Evolutionary conservation across 2,888 invertebrate genomes (phyloP).

Genomic region (Parthenolecanium corni): DNA sequence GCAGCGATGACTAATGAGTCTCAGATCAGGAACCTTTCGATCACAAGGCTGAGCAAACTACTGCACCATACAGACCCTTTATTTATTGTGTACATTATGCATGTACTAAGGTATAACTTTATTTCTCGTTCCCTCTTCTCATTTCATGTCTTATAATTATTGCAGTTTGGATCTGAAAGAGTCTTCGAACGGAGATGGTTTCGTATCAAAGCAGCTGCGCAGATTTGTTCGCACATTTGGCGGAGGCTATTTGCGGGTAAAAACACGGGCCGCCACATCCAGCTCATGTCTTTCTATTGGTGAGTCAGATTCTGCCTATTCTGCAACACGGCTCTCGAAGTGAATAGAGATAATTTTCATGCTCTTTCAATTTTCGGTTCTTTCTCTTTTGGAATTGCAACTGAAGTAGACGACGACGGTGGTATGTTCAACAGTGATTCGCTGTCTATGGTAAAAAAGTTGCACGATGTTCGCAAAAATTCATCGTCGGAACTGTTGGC

Average conservation of each 20-base stretch:
- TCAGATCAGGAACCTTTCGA: neutral
- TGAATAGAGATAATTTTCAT: too few relatives aligned
- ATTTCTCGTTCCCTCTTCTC: too few relatives aligned
- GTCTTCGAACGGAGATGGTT: neutral
- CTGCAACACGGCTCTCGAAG: too few relatives aligned
- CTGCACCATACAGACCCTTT: too few relatives aligned
- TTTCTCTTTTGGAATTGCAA: too few relatives aligned
- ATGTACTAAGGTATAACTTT: too few relatives aligned
- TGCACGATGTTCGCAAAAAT: conserved; percentile 25
- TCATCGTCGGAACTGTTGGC: conserved; percentile 13
- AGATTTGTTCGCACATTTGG: conserved; percentile 12
- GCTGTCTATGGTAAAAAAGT: conserved; percentile 14
- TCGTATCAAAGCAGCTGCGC: conserved; percentile 7
- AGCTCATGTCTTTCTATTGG: conserved; percentile 13
- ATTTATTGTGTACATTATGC: too few relatives aligned
- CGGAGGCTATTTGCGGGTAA: conserved; percentile 3
- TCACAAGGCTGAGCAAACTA: too few relatives aligned
- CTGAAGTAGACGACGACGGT: conserved; percentile 6
- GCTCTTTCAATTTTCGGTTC: too few relatives aligned
- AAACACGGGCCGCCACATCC: neutral
- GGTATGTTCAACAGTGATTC: conserved; percentile 11
- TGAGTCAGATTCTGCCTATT: too few relatives aligned
- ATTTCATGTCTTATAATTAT: too few relatives aligned
- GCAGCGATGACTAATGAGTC: too few relatives aligned
- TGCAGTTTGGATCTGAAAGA: conserved; percentile 13